Base-by-base conservation (phyloP, 2,797 vertebrate species). In the Phataginus tricuspis region DNA sequence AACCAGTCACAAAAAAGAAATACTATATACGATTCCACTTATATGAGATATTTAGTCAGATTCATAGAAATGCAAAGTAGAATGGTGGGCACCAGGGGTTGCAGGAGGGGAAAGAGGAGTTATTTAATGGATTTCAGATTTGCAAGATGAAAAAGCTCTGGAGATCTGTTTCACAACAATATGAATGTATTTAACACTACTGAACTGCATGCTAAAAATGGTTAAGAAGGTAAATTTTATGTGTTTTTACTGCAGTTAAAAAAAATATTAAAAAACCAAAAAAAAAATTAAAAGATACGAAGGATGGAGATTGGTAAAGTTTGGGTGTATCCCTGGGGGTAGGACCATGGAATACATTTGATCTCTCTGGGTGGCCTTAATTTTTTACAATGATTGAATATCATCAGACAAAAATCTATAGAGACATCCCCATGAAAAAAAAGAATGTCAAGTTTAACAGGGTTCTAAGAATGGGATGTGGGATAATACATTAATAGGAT, bases 361-460 rank as follows among this genome's bases (percentile, higher is more conserved):
- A 34, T 77, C 39, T 78, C 18, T 79, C 45, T 77, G 29, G 27
- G 45, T 57, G 42, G 19, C 25, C 74, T 88, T 88, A 55, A 53
- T 25, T 53, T 51, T 89, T 90, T 42, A 86, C 7, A 51, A 39
- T 61, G 18, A 86, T 31, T 34, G 69, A 79, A 39, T 72, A n/a
- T 45, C 42, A 92, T 71, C 63, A 61, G 85, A 72, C 7, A 96
- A 75, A 96, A 92, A 57, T 71, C 71, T 86, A 25, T 42, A 90
- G 12, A 86, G 72, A 63, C 14, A 75, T 53, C 0, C 6, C 31
- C 55, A 85, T 69, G 21, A 3, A 27, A 49, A 88, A 34, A 45
- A 80, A 85, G 31, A 63, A 63, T 55, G n/a, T 42, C 15, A 42
- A 27, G 39, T 66, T 78, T 72, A 78, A 89, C 77, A 96, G 45